phyloP scores from a whole-genome alignment of 2,888 invertebrate genomes.

The Apodemia duryi region DNA sequence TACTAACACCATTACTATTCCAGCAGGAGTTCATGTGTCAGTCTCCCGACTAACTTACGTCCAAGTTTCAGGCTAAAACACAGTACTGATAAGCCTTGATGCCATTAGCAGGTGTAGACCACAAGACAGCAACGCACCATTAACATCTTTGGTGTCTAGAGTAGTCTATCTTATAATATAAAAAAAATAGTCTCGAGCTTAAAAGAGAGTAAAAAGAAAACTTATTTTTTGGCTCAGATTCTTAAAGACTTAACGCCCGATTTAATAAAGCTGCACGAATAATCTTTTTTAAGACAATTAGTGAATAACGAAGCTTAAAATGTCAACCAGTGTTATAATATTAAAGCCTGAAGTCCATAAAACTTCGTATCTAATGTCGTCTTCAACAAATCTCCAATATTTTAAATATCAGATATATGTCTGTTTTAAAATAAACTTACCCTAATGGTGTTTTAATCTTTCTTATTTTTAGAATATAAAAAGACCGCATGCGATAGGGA shows the following conservation, averaged over 20 bases:
- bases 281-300: neutral
- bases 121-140: too few species aligned
- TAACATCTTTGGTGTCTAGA: too few species aligned
- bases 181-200: too few species aligned
- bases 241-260: neutral
- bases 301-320: too few species aligned
- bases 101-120: too few species aligned
- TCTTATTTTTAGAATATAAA: conserved; percentile 83
- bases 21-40: too few species aligned
- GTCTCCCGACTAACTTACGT: too few species aligned
- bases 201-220: too few species aligned
- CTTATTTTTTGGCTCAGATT: neutral
- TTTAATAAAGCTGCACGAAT: neutral
- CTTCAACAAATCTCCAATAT: conserved; percentile 1
- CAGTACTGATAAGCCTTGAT: too few species aligned
- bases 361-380: neutral
- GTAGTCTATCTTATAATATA: too few species aligned
- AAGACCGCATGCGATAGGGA: conserved; percentile 92
- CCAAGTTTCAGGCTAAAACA: too few species aligned
- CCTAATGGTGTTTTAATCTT: conserved; percentile 11
- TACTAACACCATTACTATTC: too few species aligned
- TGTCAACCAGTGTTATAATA: neutral
- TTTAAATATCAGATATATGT: neutral
- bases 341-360: neutral
- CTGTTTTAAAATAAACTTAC: conserved; percentile 12